Base-by-base conservation (phyloP, 2,888 invertebrate species). In the Ypsolopha scabrella region DNA sequence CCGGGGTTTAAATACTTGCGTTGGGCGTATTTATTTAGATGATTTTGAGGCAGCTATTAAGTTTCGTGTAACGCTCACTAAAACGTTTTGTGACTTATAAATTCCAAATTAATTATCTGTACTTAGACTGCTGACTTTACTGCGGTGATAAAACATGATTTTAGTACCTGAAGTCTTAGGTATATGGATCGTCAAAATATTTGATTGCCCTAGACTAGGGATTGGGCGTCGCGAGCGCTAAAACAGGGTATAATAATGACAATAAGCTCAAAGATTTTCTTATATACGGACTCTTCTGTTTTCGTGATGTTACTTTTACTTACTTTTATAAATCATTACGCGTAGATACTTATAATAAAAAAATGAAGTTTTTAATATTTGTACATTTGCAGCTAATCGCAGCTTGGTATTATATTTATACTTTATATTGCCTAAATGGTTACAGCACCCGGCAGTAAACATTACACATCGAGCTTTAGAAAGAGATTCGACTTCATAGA, bases 231-330 rank as follows among this genome's bases (percentile, higher is more conserved):
- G 50, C 48, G 41, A 48, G 52, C 55, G 55, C 56, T 53, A 50
- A 61, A 78, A 80, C 80, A 82, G 82, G 81, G 80, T 80, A 63
- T 61, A 51, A 52, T 58, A 63, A 75, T 73, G 76, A 80, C 77
- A 75, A 70, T 66, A 67, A 67, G 75, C 76, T 78, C 72, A 75
- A 74, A 60, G 57, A 47, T 4, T 55, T 52, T 52, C 53, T 53
- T 34, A 45, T 44, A 44, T 44, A 14, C 11, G 44, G 24, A 44
- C 7, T 41, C n/a, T 11, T n/a, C 41, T 41, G 41, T 41, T 11
- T 11, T 39, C 39, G 10, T 9, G 2, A 41, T 41, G 11, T 11
- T 11, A 10, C 2, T n/a, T 38, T 38, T 38, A 6, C n/a, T 38
- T n/a, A 10, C n/a, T 10, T 43, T 43, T 43, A 38, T 38, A 38